Conservation (phyloP, 2,888 invertebrate species). For the Caenorhabditis panamensis region DNA sequence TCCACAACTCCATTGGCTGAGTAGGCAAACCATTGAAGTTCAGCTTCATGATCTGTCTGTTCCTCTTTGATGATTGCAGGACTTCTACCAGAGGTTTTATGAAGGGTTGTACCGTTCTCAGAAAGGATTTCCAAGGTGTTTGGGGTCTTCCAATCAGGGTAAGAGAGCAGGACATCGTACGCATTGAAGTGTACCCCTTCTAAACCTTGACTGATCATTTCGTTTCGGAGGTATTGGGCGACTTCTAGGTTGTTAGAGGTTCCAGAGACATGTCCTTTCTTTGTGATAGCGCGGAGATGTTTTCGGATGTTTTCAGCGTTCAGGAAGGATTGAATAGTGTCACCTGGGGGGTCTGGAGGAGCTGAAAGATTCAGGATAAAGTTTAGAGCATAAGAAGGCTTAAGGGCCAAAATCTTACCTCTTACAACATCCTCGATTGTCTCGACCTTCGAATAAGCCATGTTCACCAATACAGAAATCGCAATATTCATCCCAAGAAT, state of each 20-base stretch:
- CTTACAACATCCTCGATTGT: no score
- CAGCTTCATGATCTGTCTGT: constrained; percentile 56
- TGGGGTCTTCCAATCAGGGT: constrained; percentile 76
- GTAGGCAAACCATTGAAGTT: constrained; percentile 78
- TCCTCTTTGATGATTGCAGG: constrained; percentile 67
- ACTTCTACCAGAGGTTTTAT: constrained; percentile 69
- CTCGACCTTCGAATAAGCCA: no score
- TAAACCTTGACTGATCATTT: constrained; percentile 71
- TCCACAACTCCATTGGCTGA: constrained; percentile 71
- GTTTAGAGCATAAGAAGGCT: no score
- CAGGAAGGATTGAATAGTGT: constrained; percentile 43
- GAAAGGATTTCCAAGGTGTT: constrained; percentile 62
- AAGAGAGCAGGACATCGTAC: constrained; percentile 79
- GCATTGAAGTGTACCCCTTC: constrained; percentile 70
- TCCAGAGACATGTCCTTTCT: constrained; percentile 74
- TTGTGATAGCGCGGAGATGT: constrained; percentile 63
- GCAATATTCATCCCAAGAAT: no score
- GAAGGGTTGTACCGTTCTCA: constrained; percentile 54
- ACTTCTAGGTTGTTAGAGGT: constrained; percentile 72
- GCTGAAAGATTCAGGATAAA: no score
- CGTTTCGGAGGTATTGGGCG: constrained; percentile 70
- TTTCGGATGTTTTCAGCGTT: constrained; percentile 61
- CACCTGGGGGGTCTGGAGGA: no score
- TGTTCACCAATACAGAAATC: no score
- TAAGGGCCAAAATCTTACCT: no score